These are phyloP conservation scores for Asobara japonica DNA, from an alignment of 1,140 invertebrate genomes.

Conservation along the genomic window DNA sequence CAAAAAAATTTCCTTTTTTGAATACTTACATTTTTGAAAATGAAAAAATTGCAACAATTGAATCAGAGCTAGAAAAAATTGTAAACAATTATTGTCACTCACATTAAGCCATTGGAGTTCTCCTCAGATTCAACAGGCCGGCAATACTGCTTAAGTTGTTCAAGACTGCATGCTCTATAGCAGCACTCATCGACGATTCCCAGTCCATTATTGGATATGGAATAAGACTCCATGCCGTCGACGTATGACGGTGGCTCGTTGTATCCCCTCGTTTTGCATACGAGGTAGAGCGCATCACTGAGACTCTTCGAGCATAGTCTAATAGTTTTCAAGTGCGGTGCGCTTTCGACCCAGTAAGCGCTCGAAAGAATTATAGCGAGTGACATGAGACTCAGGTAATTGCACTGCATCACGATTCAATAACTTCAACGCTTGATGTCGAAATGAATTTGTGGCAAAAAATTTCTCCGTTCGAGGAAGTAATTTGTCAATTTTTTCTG, in stretches of 20 bases:
- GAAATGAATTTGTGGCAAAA: too few relatives aligned
- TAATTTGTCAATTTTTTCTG: neutral
- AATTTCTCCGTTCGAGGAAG: neutral
- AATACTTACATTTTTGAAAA: too few relatives aligned
- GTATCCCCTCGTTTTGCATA: slow-evolving; percentile 50
- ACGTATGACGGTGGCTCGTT: slow-evolving; percentile 51
- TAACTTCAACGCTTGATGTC: neutral
- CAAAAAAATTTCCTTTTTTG: too few relatives aligned
- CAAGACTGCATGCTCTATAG: slow-evolving; percentile 44
- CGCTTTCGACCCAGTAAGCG: neutral
- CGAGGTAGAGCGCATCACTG: slow-evolving; percentile 47
- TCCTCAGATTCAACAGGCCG: slow-evolving; percentile 40
- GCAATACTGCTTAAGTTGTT: slow-evolving; percentile 54
- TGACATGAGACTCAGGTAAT: neutral
- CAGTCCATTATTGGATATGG: slow-evolving; percentile 31
- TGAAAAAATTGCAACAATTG: too few relatives aligned
- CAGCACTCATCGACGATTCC: slow-evolving; percentile 57
- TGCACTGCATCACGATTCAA: neutral
- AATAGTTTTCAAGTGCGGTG: slow-evolving; percentile 26
- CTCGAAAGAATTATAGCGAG: neutral
- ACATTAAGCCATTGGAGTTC: slow-evolving; percentile 36
- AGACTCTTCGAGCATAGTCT: slow-evolving; percentile 51
- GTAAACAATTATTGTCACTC: slow-evolving; percentile 29
- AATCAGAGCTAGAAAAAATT: too few relatives aligned
- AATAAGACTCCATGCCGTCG: slow-evolving; percentile 36